These are phyloP conservation scores for Pteropus alecto DNA, from an alignment of 2,113 vertebrate species.

Conservation along the genomic window DNA sequence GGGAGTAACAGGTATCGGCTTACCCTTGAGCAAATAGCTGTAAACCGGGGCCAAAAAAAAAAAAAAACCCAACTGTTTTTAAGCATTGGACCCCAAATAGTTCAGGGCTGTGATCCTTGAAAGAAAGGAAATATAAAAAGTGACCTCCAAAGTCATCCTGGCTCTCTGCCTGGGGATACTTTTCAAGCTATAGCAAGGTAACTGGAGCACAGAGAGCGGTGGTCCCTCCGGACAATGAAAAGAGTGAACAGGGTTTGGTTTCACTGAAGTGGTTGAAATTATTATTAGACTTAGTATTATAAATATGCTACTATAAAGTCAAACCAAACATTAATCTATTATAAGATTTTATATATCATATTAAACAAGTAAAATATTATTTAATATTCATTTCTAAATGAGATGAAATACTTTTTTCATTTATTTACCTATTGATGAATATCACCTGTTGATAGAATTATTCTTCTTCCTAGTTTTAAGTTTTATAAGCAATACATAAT, in stretches of 20 bases:
- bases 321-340: neutral
- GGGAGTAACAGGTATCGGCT: neutral
- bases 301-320: neutral
- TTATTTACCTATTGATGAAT: neutral
- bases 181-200: neutral
- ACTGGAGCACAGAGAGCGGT: neutral
- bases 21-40: constrained; percentile 20
- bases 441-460: neutral
- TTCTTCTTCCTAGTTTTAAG: neutral
- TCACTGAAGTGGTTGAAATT: neutral
- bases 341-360: neutral
- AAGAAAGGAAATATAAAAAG: neutral
- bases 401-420: neutral
- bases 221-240: neutral
- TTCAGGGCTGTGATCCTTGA: neutral
- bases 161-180: neutral
- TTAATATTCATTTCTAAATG: neutral
- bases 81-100: neutral
- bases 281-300: neutral
- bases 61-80: neutral
- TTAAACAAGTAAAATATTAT: neutral
- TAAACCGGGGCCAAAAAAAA: neutral
- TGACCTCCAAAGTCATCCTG: neutral
- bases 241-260: neutral
- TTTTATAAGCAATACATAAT: neutral